Conservation (phyloP, 2,113 vertebrate genomes). For the Percina caprodes region DNA sequence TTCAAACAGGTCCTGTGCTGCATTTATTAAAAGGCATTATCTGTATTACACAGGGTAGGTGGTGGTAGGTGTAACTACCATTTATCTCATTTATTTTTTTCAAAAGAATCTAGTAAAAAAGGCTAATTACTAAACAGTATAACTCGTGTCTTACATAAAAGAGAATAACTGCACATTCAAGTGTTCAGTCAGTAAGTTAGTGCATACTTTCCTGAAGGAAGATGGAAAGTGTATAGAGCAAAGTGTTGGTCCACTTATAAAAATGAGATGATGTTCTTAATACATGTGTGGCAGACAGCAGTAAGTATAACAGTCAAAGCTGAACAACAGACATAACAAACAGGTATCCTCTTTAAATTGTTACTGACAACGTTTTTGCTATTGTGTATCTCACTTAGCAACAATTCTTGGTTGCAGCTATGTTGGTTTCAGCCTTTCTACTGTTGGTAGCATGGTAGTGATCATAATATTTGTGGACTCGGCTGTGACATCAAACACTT, state of each 20-base stretch:
- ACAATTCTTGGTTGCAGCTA: background rate
- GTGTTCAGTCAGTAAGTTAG: background rate
- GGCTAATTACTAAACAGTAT: background rate
- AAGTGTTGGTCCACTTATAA: background rate
- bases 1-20: background rate
- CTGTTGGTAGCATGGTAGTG: background rate
- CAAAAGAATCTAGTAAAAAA: background rate
- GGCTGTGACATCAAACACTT: slow-evolving; percentile 29
- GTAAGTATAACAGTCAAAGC: background rate
- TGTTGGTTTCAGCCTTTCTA: slow-evolving; percentile 5
- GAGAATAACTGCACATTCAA: background rate
- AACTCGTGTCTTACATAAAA: background rate
- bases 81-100: background rate
- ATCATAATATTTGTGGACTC: slow-evolving; percentile 19
- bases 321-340: background rate
- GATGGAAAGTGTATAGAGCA: background rate
- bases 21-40: background rate
- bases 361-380: background rate
- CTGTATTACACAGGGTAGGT: background rate
- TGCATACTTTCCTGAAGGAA: background rate
- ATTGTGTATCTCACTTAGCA: background rate
- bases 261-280: background rate
- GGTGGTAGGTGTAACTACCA: background rate
- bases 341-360: background rate
- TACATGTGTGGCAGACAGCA: background rate